Evolutionary conservation across 2,888 invertebrate species (phyloP).

Genomic region (Malacosoma neustria): DNA sequence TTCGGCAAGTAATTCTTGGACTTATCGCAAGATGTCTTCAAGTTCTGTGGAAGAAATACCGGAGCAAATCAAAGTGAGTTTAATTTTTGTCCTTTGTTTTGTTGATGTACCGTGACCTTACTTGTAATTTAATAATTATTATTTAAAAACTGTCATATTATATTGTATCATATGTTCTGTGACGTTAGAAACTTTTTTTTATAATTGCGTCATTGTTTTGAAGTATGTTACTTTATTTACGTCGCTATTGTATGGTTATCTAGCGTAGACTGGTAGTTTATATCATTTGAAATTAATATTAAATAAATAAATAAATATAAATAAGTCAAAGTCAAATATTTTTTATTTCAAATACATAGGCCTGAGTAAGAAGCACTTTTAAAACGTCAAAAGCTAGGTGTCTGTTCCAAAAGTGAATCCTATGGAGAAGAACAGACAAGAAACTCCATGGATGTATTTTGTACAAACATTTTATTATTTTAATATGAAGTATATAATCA

Average conservation of each 20-base stretch:
- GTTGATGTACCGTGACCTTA: slow-evolving; percentile 26
- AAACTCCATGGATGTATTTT: too few species aligned
- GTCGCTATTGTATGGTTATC: not conserved
- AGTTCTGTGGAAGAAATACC: slow-evolving; percentile 62
- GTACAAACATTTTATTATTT: too few species aligned
- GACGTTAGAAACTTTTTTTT: not conserved
- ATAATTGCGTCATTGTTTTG: slow-evolving; percentile 8
- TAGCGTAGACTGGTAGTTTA: not conserved
- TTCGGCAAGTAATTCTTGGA: too few species aligned
- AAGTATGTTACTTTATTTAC: not conserved
- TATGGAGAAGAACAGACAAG: too few species aligned
- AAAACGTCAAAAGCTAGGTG: too few species aligned
- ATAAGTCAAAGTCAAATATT: too few species aligned
- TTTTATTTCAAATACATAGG: too few species aligned
- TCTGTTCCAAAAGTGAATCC: too few species aligned
- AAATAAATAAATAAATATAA: too few species aligned
- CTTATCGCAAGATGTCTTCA: slow-evolving; percentile 41
- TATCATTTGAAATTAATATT: too few species aligned
- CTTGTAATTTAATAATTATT: slow-evolving; percentile 3
- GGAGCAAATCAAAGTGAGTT: slow-evolving; percentile 54
- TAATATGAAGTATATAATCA: too few species aligned
- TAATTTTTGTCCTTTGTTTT: slow-evolving; percentile 24
- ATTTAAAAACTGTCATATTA: not conserved
- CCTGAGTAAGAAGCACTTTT: too few species aligned
- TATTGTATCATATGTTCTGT: not conserved